Conservation (phyloP, 2,888 invertebrate species). For the Dryobota labecula region DNA sequence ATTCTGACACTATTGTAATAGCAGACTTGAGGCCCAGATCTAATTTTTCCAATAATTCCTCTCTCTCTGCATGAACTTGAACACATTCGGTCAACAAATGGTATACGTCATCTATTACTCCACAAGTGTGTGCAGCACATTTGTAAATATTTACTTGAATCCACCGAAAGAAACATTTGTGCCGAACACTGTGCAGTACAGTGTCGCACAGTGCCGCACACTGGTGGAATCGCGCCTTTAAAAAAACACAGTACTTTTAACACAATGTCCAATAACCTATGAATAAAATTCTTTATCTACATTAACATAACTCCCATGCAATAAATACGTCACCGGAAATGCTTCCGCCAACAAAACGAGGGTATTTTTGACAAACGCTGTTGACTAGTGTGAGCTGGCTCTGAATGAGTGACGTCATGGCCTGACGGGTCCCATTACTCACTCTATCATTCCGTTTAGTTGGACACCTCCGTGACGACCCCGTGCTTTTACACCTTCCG, state of each 20-base stretch:
- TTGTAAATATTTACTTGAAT: too few relatives aligned
- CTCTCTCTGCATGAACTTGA: too few relatives aligned
- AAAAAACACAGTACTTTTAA: background rate
- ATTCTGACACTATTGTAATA: too few relatives aligned
- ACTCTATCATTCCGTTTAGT: constrained; percentile 65
- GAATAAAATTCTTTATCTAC: constrained; percentile 4
- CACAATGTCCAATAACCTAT: background rate
- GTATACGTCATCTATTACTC: too few relatives aligned
- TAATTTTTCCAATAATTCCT: too few relatives aligned
- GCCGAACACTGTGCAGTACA: too few relatives aligned
- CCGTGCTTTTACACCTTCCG: constrained; percentile 34
- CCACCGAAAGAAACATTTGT: too few relatives aligned
- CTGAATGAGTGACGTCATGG: constrained; percentile 59
- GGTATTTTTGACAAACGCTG: constrained; percentile 46
- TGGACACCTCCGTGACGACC: constrained; percentile 56
- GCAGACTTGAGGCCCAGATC: too few relatives aligned
- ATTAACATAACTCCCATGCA: constrained; percentile 18
- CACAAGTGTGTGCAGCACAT: too few relatives aligned
- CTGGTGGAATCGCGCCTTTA: too few relatives aligned
- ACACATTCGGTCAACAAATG: too few relatives aligned
- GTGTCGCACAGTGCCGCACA: too few relatives aligned
- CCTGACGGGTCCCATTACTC: constrained; percentile 71
- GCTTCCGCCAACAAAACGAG: constrained; percentile 27
- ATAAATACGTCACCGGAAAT: constrained; percentile 22
- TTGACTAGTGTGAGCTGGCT: constrained; percentile 36